phyloP scores from a whole-genome alignment of 2,797 vertebrate species.

The Furcifer pardalis region DNA sequence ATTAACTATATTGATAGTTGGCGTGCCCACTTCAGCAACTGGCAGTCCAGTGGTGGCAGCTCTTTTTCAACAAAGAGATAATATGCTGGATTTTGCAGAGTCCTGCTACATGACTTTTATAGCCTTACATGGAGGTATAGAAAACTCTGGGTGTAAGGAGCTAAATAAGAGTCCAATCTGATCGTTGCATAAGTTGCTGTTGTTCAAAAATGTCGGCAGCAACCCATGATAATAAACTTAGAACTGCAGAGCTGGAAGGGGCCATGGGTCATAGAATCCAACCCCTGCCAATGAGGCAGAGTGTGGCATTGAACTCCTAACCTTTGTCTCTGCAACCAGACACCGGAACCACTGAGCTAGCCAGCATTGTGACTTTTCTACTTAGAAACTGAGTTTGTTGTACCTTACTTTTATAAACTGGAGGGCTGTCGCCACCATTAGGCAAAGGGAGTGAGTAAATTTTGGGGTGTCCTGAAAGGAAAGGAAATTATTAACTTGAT shows the following conservation, averaged over 20 bases:
- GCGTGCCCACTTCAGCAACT: neutral
- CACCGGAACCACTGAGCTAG: too few relatives aligned
- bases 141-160: neutral
- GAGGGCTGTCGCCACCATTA: neutral
- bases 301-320: too few relatives aligned
- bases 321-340: too few relatives aligned
- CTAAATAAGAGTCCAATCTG: neutral
- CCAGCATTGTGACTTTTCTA: too few relatives aligned
- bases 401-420: neutral
- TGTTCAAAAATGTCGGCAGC: neutral
- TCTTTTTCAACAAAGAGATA: too few relatives aligned
- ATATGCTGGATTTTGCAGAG: neutral
- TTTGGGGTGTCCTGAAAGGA: neutral
- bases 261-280: too few relatives aligned
- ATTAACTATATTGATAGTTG: neutral
- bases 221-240: too few relatives aligned
- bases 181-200: neutral
- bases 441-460: neutral
- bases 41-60: neutral
- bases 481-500: neutral
- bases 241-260: too few relatives aligned
- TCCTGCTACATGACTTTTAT: neutral
- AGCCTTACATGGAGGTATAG: neutral
- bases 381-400: too few relatives aligned
- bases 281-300: too few relatives aligned